phyloP scores from a whole-genome alignment of 1,140 invertebrate species.

The Diorhabda sublineata region DNA sequence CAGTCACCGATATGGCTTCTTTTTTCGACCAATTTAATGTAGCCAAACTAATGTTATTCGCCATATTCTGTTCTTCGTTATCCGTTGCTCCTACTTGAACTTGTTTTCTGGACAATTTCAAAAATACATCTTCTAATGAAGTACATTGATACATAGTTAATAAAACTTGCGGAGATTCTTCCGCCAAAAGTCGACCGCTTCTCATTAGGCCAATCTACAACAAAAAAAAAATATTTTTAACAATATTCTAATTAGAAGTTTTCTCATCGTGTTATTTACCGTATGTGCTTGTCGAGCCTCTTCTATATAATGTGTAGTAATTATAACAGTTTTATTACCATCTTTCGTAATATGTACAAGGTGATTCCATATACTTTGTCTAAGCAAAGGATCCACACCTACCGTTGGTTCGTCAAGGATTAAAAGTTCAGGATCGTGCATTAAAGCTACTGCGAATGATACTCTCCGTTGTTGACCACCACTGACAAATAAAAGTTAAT shows the following conservation, averaged over 20 bases:
- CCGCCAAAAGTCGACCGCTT: conserved; percentile 83
- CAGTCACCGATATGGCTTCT: conserved; percentile 75
- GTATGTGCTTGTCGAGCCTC: conserved; percentile 69
- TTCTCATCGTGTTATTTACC: conserved; percentile 49
- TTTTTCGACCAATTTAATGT: conserved; percentile 76
- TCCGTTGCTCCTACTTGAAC: conserved; percentile 32
- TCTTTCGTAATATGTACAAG: conserved; percentile 61
- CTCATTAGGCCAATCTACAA: conserved; percentile 90
- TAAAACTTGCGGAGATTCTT: conserved; percentile 83
- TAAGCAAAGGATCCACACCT: conserved; percentile 69
- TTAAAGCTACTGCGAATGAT: conserved; percentile 86
- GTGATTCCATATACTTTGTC: conserved; percentile 70
- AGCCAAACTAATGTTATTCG: conserved; percentile 74
- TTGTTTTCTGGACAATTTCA: conserved; percentile 74
- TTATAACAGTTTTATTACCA: conserved; percentile 65
- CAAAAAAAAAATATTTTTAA: background rate
- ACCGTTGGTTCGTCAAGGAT: conserved; percentile 95
- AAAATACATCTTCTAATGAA: conserved; percentile 89
- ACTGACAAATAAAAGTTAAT: conserved; percentile 49
- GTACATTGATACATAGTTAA: conserved; percentile 77
- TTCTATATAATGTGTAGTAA: conserved; percentile 77
- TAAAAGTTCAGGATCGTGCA: conserved; percentile 88
- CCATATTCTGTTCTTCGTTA: conserved; percentile 60
- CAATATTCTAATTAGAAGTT: background rate
- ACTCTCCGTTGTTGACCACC: conserved; percentile 90